phyloP scores from a whole-genome alignment of 2,113 vertebrate species.

The Henicopernis longicauda region DNA sequence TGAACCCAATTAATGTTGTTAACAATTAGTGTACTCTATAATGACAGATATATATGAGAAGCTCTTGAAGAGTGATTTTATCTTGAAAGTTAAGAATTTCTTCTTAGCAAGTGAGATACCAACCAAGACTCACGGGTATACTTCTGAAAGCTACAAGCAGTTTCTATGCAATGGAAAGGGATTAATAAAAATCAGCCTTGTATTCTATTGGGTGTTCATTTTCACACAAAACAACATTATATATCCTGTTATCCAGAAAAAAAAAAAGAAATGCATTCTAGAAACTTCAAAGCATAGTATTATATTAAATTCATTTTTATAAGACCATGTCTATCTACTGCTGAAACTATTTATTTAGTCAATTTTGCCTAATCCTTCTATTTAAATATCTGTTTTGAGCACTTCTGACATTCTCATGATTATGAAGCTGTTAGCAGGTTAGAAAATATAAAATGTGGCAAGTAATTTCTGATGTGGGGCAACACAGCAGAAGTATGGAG shows the following conservation, averaged over 20 bases:
- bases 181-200: not conserved
- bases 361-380: not conserved
- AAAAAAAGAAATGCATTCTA: not conserved
- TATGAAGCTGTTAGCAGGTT: not conserved
- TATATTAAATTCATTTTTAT: not conserved
- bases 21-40: slow-evolving; percentile 28
- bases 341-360: not conserved
- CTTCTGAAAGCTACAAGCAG: not conserved
- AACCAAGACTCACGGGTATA: not conserved
- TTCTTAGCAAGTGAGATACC: not conserved
- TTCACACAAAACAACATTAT: not conserved
- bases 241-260: not conserved
- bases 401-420: not conserved
- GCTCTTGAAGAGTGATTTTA: not conserved
- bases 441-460: not conserved
- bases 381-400: not conserved
- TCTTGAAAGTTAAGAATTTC: not conserved
- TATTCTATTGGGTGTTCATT: not conserved
- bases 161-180: not conserved
- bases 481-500: not conserved
- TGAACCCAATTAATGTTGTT: slow-evolving; percentile 32
- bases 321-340: not conserved
- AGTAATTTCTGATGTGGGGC: not conserved
- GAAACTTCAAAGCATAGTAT: not conserved
- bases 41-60: not conserved